Conservation (phyloP, 2,797 vertebrate genomes). For the Enteromius argenteus region DNA sequence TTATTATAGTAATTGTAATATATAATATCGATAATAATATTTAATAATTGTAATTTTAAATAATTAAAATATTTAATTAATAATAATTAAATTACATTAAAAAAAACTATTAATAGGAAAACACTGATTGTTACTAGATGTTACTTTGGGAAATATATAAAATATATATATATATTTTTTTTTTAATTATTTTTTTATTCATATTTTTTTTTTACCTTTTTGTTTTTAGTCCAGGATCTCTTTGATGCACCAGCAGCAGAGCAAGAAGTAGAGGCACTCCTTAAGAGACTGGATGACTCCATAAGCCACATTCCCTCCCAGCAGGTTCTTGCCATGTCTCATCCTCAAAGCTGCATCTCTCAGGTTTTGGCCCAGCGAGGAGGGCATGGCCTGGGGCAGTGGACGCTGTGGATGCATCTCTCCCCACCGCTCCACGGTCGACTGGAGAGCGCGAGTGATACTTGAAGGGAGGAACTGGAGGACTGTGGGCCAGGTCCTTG, state of each 20-base stretch:
- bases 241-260: conserved; percentile 93
- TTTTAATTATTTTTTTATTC: not conserved
- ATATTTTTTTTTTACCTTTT: not conserved
- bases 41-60: too few species aligned
- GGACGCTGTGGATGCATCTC: conserved; percentile 76
- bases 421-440: conserved; percentile 42
- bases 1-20: too few species aligned
- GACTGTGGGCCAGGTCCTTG: conserved; percentile 26
- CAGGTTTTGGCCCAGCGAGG: conserved; percentile 75
- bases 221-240: conserved; percentile 86
- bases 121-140: not conserved
- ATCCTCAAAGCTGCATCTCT: conserved; percentile 74
- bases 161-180: not conserved
- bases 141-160: too few species aligned
- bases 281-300: conserved; percentile 80
- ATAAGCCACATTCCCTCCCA: conserved; percentile 77
- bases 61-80: too few species aligned
- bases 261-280: conserved; percentile 86
- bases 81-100: too few species aligned
- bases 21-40: too few species aligned
- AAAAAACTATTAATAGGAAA: not conserved
- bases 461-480: conserved; percentile 15
- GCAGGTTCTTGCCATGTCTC: conserved; percentile 70
- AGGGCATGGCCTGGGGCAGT: conserved; percentile 79
- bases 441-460: conserved; percentile 32